Evolutionary conservation across 2,888 invertebrate genomes (phyloP), one percentile per base, ranked within the genome.

Genomic region (Drosophila silvestris): DNA sequence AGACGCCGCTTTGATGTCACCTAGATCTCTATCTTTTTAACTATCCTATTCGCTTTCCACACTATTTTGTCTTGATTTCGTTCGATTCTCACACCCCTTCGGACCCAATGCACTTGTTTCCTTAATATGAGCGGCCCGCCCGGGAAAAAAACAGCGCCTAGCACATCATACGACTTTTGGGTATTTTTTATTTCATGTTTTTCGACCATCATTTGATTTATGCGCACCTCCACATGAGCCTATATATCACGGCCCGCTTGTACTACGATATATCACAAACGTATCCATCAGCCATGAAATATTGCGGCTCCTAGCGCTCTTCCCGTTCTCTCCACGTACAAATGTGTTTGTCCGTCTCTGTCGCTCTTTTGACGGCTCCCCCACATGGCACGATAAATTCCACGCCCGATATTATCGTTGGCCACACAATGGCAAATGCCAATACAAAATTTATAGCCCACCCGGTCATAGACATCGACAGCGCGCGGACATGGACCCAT

Each of bases 221-320:
- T 85, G 85, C 81, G 67, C 69, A 68, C 60, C 85, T 79, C 73
- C 73, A 70, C 74, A 75, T 75, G 89, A 83, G 89, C 73, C 89
- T 72, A 85, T 85, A 85, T 85, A 85, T 90, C 83, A 83, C 77
- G 60, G 16, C 59, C 65, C 65, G 79, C 69, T 77, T 77, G 69
- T 52, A 60, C 65, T 77, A 60, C 82, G 80, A 77, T 87, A 80
- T 85, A 85, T 88, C 77, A 88, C 81, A 88, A 71, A 68, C 79
- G 89, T 83, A 88, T 83, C 84, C 90, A 90, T 88, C 85, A 86
- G 85, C 83, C 70, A 89, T 90, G 85, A 86, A 88, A 88, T 86
- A 88, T 85, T 74, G 79, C 81, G 54, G 62, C 77, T 85, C 70
- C 78, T 72, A 72, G 52, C 39, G 16, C 33, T 47, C 44, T 51